Evolutionary conservation across 2,113 vertebrate genomes (phyloP), one percentile per base, ranked within the genome.

Genomic region (Gulo gulo): DNA sequence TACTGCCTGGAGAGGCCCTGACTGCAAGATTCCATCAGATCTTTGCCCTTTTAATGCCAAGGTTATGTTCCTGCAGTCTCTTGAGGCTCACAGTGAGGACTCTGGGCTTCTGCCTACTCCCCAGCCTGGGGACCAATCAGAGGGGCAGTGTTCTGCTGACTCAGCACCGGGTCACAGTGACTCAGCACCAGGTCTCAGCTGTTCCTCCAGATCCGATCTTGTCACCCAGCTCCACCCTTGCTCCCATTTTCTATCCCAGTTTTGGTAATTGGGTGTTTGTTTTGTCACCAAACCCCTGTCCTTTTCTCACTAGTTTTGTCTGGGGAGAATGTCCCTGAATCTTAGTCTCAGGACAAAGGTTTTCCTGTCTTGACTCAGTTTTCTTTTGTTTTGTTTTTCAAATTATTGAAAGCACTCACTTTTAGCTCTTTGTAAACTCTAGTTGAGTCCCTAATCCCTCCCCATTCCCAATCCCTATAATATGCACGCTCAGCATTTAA

Each of bases 231-330:
- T 76, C 71, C 47, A 7, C 14, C 88, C 7, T 79, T 80, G 95
- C 52, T 84, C 94, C 59, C 57, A 1, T 95, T 97, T 88, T 92
- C 78, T 94, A 97, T 76, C 91, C 94, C 78, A 97, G 67, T 94
- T 97, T 97, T 93, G 52, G 71, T 94, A 94, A 98, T 26, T 95
- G 81, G 45, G 67, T 94, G 74, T 96, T 97, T 95, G 74, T 90
- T 95, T 95, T 73, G 59, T 88, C 50, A 50, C 84, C 74, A 95
- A 97, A 47, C 29, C 9, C 74, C 57, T 74, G 18, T 80, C 36
- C 36, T 94, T 83, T 91, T 92, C 67, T 89, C 36, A 55, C 59
- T 45, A 69, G 31, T 94, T 81, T 94, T 76, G 81, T 97, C 88
- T 20, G 34, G 57, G 45, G 81, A 97, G 42, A 76, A 24, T 91